phyloP scores from a whole-genome alignment of 2,888 invertebrate genomes.

The Campopleginae sp. region DNA sequence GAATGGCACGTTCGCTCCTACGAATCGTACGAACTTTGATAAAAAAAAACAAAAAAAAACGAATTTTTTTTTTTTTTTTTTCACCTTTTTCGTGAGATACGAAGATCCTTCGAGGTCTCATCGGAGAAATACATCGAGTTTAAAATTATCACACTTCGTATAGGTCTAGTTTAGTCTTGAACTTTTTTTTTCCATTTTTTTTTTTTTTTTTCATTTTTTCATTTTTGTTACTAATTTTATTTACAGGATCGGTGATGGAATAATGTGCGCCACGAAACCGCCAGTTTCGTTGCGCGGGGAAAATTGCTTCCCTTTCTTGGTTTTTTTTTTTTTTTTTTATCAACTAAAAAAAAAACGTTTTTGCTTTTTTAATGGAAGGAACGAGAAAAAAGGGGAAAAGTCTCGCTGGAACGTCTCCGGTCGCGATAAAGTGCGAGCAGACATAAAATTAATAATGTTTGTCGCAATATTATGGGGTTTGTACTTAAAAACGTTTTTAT shows the following conservation, averaged over 20 bases:
- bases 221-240: constrained; percentile 64
- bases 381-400: constrained; percentile 18
- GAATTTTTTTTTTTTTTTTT: neutral
- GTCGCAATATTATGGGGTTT: constrained; percentile 71
- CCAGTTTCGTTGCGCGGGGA: constrained; percentile 40
- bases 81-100: constrained; percentile 10
- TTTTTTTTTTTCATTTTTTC: constrained; percentile 39
- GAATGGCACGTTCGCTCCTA: constrained; percentile 72
- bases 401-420: constrained; percentile 36
- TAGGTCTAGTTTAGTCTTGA: constrained; percentile 75
- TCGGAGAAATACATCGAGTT: constrained; percentile 75
- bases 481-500: constrained; percentile 80
- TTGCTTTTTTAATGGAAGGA: constrained; percentile 6
- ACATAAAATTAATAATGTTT: constrained; percentile 67
- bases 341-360: constrained; percentile 28
- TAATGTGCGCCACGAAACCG: constrained; percentile 66
- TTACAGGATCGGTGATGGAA: constrained; percentile 69
- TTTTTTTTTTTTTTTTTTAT: constrained; percentile 40
- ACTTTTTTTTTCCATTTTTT: constrained; percentile 53
- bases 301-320: constrained; percentile 32
- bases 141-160: constrained; percentile 81
- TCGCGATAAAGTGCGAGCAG: constrained; percentile 56
- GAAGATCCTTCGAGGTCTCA: constrained; percentile 8
- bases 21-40: constrained; percentile 35
- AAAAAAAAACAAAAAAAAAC: constrained; percentile 28